Evolutionary conservation across 1,140 invertebrate genomes (phyloP).

Genomic region (Wasmannia auropunctata): DNA sequence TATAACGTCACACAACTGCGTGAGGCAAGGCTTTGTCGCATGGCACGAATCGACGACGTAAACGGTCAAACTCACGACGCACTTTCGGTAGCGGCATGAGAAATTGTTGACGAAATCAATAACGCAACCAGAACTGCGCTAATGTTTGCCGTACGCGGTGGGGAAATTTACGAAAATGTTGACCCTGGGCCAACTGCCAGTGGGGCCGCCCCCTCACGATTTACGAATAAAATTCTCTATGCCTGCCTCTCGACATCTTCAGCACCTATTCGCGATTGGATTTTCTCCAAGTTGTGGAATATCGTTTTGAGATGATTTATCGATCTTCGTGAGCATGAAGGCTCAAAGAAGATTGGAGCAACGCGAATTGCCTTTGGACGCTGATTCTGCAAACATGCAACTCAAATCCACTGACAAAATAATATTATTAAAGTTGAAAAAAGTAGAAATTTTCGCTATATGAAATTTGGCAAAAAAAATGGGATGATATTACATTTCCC

Average conservation of each 20-base stretch:
- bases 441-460: background rate
- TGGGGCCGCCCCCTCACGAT: background rate
- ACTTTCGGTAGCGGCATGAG: constrained; percentile 16
- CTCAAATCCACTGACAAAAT: background rate
- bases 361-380: background rate
- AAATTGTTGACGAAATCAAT: constrained; percentile 32
- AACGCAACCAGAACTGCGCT: constrained; percentile 14
- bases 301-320: constrained; percentile 5
- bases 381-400: background rate
- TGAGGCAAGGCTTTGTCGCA: background rate
- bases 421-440: background rate
- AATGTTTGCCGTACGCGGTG: constrained; percentile 2
- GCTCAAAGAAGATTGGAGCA: background rate
- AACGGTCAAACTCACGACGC: background rate
- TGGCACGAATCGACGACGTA: background rate
- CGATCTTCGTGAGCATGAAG: background rate
- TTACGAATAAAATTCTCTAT: constrained; percentile 19
- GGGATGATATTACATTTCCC: background rate
- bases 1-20: constrained; percentile 11
- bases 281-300: constrained; percentile 37
- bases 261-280: background rate
- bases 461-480: background rate
- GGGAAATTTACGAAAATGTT: constrained; percentile 10
- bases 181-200: constrained; percentile 21
- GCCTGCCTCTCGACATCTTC: background rate